Evolutionary conservation across 2,797 vertebrate species (phyloP), one percentile per base, ranked within the genome.

Genomic region (Chrysocyon brachyurus): DNA sequence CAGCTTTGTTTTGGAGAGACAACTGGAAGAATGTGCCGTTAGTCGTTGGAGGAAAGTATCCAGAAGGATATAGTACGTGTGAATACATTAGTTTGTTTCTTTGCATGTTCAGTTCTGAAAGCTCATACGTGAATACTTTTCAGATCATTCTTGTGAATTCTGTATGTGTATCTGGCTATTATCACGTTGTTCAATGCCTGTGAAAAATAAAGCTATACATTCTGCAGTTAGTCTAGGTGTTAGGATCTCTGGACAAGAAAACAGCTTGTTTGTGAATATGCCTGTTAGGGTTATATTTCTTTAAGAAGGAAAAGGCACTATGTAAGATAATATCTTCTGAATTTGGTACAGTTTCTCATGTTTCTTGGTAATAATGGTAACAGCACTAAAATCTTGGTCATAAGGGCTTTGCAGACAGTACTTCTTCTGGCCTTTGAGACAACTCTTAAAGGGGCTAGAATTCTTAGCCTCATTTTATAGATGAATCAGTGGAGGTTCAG

Each of bases 301-400:
- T 95, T 94, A 63, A 68, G 6, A 64, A 49, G 81, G 54, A 82
- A 77, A 81, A 94, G 70, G 33, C 21, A 88, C 90, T 26, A 73
- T 85, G 49, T 88, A 61, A 91, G 77, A 21, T 64, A 86, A 73
- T 31, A 19, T 82, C 46, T 87, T 72, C 28, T 61, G 26, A 63
- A 61, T 94, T 64, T 90, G 57, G 36, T 28, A 89, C 8, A 61
- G 61, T 10, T 85, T 82, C 26, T 40, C 52, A 54, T 87, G 16
- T 85, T 72, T 75, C 63, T 83, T 84, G n/a, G 15, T 95, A 54
- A 52, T 61, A 46, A 59, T 59, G 83, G 33, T 15, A 68, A 56
- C 8, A 77, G 49, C 28, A 28, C 24, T 84, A 49, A 87, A 63
- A 22, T 79, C 17, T 36, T 49, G 63, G n/a, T 56, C 59, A 72